Conservation (phyloP, 2,113 vertebrate genomes). For the Oreotrochilus melanogaster region DNA sequence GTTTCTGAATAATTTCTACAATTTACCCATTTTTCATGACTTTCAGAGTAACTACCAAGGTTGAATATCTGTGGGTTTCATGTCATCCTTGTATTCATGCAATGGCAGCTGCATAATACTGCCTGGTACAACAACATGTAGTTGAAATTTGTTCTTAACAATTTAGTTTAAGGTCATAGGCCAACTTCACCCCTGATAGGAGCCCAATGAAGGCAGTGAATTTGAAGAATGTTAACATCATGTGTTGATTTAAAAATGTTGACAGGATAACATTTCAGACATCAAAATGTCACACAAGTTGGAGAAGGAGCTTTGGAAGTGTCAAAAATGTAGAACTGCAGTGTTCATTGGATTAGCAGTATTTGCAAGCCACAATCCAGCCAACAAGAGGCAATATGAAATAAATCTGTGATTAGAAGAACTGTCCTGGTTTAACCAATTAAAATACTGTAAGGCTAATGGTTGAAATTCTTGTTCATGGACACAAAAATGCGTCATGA, state of each 20-base stretch:
- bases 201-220: background rate
- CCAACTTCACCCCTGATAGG: slow-evolving; percentile 9
- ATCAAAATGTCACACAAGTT: slow-evolving; percentile 38
- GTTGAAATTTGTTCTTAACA: slow-evolving; percentile 44
- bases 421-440: background rate
- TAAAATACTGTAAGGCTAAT: background rate
- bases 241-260: slow-evolving; percentile 23
- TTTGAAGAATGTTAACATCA: slow-evolving; percentile 14
- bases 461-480: background rate
- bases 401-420: slow-evolving; percentile 23
- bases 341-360: slow-evolving; percentile 26
- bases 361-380: slow-evolving; percentile 11
- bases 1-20: slow-evolving; percentile 5
- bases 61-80: slow-evolving; percentile 11
- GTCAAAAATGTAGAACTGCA: slow-evolving; percentile 29
- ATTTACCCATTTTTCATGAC: slow-evolving; percentile 3
- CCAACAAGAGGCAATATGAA: slow-evolving; percentile 2
- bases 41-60: background rate
- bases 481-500: background rate
- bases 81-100: background rate
- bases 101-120: slow-evolving; percentile 16
- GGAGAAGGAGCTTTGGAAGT: slow-evolving; percentile 42
- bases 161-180: slow-evolving; percentile 26
- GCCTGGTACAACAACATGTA: background rate
- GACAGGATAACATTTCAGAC: slow-evolving; percentile 32